Evolutionary conservation across 2,888 invertebrate genomes (phyloP).

Genomic region (Neoitamus cyanurus): DNA sequence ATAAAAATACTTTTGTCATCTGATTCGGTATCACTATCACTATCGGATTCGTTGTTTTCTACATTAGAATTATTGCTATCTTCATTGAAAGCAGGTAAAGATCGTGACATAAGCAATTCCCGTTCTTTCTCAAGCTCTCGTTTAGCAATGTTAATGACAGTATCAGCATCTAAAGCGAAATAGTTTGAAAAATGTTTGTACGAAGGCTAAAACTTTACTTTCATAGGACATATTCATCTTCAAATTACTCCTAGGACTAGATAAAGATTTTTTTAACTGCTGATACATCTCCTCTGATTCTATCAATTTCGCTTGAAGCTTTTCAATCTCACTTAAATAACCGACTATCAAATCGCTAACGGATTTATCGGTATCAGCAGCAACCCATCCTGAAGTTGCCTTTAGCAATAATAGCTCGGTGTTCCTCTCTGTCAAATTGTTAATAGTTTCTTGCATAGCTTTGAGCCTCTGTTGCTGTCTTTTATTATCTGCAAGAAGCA

Average conservation of each 20-base stretch:
- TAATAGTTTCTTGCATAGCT: constrained; percentile 94
- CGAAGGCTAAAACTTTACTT: constrained; percentile 44
- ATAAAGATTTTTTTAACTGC: constrained; percentile 71
- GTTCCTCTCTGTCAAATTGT: constrained; percentile 84
- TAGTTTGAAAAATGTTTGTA: background rate
- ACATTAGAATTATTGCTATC: constrained; percentile 71
- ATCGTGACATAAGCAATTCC: constrained; percentile 65
- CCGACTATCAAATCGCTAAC: constrained; percentile 80
- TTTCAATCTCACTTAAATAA: constrained; percentile 92
- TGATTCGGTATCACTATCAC: constrained; percentile 72
- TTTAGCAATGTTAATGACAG: constrained; percentile 81
- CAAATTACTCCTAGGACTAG: constrained; percentile 52
- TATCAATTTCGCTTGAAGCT: constrained; percentile 85
- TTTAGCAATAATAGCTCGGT: constrained; percentile 84
- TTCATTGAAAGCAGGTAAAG: constrained; percentile 67
- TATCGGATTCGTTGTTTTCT: constrained; percentile 70
- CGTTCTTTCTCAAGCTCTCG: constrained; percentile 79
- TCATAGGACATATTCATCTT: constrained; percentile 52
- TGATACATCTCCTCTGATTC: constrained; percentile 87
- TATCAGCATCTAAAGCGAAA: constrained; percentile 61
- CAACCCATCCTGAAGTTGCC: constrained; percentile 67
- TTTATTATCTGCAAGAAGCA: constrained; percentile 89
- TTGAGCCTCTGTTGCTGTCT: constrained; percentile 89
- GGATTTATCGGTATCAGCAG: constrained; percentile 67
- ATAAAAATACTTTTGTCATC: constrained; percentile 69